Conservation (phyloP, 2,888 invertebrate species). For the Oscheius sp. region DNA sequence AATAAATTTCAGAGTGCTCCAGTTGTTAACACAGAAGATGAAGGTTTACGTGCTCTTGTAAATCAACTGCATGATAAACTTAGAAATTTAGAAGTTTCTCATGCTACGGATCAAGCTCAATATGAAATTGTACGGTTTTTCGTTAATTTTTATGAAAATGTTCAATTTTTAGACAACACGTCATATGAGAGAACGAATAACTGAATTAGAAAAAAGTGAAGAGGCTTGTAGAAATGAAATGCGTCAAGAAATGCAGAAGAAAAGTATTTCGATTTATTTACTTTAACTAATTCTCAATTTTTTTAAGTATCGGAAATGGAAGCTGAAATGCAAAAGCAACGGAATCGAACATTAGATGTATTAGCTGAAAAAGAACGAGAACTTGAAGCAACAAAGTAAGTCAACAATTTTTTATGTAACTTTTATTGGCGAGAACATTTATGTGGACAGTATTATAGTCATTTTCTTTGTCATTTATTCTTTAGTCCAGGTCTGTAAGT, state of each 20-base stretch:
- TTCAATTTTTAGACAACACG: constrained; percentile 52
- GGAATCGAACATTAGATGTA: constrained; percentile 81
- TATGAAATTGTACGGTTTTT: constrained; percentile 49
- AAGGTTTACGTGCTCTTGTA: constrained; percentile 46
- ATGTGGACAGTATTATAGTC: not conserved
- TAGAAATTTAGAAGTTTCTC: constrained; percentile 51
- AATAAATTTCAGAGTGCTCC: constrained; percentile 9
- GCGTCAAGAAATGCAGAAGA: constrained; percentile 50
- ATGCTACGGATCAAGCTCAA: constrained; percentile 55
- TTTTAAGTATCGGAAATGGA: constrained; percentile 62
- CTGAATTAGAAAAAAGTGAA: constrained; percentile 59
- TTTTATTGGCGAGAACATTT: not conserved
- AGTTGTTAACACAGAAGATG: constrained; percentile 33
- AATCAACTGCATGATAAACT: constrained; percentile 62
- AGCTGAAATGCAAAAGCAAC: constrained; percentile 80
- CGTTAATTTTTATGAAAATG: not conserved
- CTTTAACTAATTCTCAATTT: too few species aligned
- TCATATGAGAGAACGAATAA: constrained; percentile 54
- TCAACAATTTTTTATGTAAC: not conserved
- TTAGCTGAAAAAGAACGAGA: constrained; percentile 66
- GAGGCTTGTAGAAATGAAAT: constrained; percentile 44
- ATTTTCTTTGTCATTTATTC: not conserved
- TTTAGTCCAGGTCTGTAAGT: constrained; percentile 19
- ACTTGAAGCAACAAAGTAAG: constrained; percentile 61
- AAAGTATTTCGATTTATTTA: constrained; percentile 38